Base-by-base conservation (phyloP, 2,888 invertebrate species). In the Parasteatoda lunata region DNA sequence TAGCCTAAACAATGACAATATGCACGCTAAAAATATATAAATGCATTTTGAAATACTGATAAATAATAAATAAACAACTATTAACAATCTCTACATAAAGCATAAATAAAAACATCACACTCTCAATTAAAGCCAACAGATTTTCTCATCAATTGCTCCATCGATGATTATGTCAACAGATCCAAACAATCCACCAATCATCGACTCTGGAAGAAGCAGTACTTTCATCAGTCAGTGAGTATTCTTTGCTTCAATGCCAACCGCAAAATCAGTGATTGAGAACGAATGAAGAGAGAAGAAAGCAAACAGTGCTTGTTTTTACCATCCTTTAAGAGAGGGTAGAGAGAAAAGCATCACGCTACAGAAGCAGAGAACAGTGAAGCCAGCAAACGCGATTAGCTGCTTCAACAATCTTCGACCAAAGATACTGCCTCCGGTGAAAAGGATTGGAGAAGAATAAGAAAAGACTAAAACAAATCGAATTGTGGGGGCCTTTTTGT, bases 261-360 rank as follows among this genome's bases (percentile, higher is more conserved):
- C 59, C 59, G 59, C 59, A 59, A 59, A 30, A 59, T 59, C 59
- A 59, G 59, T 59, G n/a, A 59, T 13, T 59, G 59, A n/a, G n/a
- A 59, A 13, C 9, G n/a, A 59, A 59, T 9, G n/a, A 59, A n/a
- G 59, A 4, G n/a, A n/a, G 59, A 59, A 9, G n/a, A 59, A 59
- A 59, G 59, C 59, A 59, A 59, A 59, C 59, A n/a, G 59, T 59
- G n/a, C 59, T 59, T 59, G 59, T 59, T 59, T 30, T 59, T 59
- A n/a, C 7, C 59, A n/a, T 59, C 59, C n/a, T 59, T 59, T 9
- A 30, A 59, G 11, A 3, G 59, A 59, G 59, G 8, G 8, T n/a
- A 3, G 59, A 59, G 59, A 7, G n/a, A 59, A n/a, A 59, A 59
- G 59, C 9, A 59, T 13, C 59, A 9, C 59, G 59, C n/a, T 13